Conservation (phyloP, 2,113 vertebrate genomes). For the Tringa solitaria region DNA sequence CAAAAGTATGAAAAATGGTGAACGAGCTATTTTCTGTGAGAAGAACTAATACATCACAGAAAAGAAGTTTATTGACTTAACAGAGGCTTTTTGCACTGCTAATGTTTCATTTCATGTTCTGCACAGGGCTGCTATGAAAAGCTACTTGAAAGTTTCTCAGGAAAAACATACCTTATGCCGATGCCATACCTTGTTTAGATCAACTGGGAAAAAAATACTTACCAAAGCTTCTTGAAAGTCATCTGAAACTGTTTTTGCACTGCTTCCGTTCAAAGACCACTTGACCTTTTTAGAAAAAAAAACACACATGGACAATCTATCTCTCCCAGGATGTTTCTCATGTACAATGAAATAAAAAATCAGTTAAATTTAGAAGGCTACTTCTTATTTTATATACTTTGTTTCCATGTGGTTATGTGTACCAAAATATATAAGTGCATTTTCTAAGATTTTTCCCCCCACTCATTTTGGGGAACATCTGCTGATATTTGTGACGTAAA, state of each 20-base stretch:
- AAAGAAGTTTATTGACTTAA: not conserved
- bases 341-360: not conserved
- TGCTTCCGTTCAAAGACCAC: not conserved
- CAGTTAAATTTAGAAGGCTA: not conserved
- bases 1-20: not conserved
- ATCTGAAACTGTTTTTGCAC: not conserved
- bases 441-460: not conserved
- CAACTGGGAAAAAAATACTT: slow-evolving; percentile 9
- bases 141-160: not conserved
- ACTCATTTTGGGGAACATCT: not conserved
- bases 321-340: not conserved
- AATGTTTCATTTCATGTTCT: not conserved
- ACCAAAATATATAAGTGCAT: not conserved
- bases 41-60: not conserved
- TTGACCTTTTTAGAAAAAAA: slow-evolving; percentile 32
- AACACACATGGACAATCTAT: not conserved
- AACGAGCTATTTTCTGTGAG: not conserved
- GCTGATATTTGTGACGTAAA: not conserved
- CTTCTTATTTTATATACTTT: not conserved
- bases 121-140: not conserved
- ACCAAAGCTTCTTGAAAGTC: slow-evolving; percentile 12
- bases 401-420: not conserved
- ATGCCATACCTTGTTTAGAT: slow-evolving; percentile 50
- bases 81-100: not conserved
- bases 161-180: slow-evolving; percentile 4